phyloP scores from a whole-genome alignment of 2,113 vertebrate genomes.

The Paradoxurus hermaphroditus region DNA sequence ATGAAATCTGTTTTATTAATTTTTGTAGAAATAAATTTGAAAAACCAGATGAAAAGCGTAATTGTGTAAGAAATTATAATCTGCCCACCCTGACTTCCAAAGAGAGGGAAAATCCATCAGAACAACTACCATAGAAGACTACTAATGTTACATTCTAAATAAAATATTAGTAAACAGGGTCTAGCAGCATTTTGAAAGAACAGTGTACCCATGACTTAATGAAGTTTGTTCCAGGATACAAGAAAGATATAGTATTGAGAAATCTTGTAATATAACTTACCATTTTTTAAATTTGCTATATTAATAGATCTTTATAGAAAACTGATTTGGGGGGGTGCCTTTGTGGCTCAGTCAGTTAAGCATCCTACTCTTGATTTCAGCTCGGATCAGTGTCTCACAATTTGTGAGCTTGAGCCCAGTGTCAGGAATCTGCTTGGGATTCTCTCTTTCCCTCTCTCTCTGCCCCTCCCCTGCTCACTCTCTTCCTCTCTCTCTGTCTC shows the following conservation, averaged over 20 bases:
- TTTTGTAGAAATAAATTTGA: constrained; percentile 4
- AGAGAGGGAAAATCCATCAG: neutral
- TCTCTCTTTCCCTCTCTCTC: too few relatives aligned
- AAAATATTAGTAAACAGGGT: neutral
- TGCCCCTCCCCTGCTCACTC: too few relatives aligned
- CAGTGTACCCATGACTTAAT: neutral
- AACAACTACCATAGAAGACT: neutral
- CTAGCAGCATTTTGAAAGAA: neutral
- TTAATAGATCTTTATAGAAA: neutral
- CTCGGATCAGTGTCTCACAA: too few relatives aligned
- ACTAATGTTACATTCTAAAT: neutral
- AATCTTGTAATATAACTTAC: neutral
- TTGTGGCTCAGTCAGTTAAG: too few relatives aligned
- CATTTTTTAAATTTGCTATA: neutral
- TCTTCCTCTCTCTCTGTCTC: too few relatives aligned
- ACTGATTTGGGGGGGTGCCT: neutral
- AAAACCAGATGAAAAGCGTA: neutral
- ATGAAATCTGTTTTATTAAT: neutral
- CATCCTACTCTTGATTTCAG: too few relatives aligned
- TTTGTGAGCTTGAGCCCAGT: too few relatives aligned
- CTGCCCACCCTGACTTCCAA: neutral
- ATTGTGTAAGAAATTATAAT: neutral
- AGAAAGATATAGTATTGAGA: neutral
- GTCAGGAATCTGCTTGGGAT: too few relatives aligned
- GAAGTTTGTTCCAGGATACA: neutral